Conservation (phyloP, 2,888 invertebrate species). For the Hydrotaea cyrtoneurina region DNA sequence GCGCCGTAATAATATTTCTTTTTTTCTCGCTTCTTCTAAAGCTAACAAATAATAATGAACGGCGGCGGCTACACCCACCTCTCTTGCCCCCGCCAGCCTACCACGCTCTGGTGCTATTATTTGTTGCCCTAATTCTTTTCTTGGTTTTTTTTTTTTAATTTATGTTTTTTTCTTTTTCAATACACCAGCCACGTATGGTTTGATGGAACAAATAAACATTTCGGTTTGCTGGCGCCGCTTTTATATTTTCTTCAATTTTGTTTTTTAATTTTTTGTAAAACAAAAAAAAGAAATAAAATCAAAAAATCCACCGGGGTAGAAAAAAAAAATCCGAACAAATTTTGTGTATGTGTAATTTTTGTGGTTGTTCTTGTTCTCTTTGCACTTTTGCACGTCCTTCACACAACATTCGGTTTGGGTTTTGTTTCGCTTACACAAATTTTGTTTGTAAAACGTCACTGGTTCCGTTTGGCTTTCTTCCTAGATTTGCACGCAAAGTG, state of each 20-base stretch:
- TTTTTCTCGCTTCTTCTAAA: conserved; percentile 15
- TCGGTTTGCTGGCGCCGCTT: conserved; percentile 53
- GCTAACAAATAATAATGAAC: conserved; percentile 48
- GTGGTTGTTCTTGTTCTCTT: not conserved
- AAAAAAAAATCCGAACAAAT: conserved; percentile 7
- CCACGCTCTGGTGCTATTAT: conserved; percentile 62
- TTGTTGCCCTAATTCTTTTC: conserved; percentile 50
- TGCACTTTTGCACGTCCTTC: conserved; percentile 49
- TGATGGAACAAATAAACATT: conserved; percentile 47
- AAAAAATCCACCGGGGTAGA: not conserved
- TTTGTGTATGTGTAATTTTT: conserved; percentile 28
- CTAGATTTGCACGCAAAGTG: conserved; percentile 36
- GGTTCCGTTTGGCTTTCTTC: conserved; percentile 30
- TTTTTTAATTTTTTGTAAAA: conserved; percentile 38
- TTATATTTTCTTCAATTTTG: conserved; percentile 27
- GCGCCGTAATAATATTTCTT: conserved; percentile 39
- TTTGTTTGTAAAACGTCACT: not conserved
- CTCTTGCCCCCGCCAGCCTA: conserved; percentile 78
- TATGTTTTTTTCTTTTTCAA: not conserved
- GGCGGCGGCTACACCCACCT: conserved; percentile 27
- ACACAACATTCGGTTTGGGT: conserved; percentile 25
- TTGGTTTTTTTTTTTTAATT: conserved; percentile 6
- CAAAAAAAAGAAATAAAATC: not conserved
- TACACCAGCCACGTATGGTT: conserved; percentile 18
- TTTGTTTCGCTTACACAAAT: too few species aligned